These are phyloP conservation scores for Andrena minutula DNA, from an alignment of 2,888 invertebrate species.

Conservation along the genomic window DNA sequence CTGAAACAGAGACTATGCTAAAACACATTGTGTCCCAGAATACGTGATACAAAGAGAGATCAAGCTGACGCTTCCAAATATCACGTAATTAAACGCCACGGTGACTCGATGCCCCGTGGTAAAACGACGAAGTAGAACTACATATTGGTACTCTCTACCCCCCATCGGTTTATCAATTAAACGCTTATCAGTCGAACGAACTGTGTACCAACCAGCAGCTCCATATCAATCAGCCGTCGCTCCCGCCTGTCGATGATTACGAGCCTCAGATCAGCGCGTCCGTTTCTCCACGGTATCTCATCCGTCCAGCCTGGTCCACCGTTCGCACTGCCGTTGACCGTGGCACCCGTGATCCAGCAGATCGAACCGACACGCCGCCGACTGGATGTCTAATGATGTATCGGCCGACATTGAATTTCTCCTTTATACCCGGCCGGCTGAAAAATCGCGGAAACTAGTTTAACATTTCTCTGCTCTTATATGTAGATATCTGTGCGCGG, in stretches of 20 bases:
- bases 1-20: slow-evolving; percentile 68
- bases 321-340: slow-evolving; percentile 7
- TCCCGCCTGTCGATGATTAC: slow-evolving; percentile 43
- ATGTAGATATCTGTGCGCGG: slow-evolving; percentile 58
- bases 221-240: slow-evolving; percentile 71
- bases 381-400: slow-evolving; percentile 80
- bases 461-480: slow-evolving; percentile 81
- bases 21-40: no score
- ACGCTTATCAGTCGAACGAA: neutral
- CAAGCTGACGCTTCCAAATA: no score
- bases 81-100: neutral
- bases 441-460: slow-evolving; percentile 84
- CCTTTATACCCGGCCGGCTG: slow-evolving; percentile 82
- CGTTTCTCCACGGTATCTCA: slow-evolving; percentile 52
- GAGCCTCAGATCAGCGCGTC: slow-evolving; percentile 12
- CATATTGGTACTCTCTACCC: neutral
- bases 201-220: slow-evolving; percentile 78
- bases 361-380: slow-evolving; percentile 70
- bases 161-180: neutral
- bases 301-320: slow-evolving; percentile 31
- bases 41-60: no score
- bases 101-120: neutral
- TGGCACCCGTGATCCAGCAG: slow-evolving; percentile 45
- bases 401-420: slow-evolving; percentile 82
- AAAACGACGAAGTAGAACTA: neutral